Percentiles rank a stretch among this genome's conserved stretches.
Evolutionary conservation across 2,797 vertebrate species (phyloP).

Genomic region (Aldrovandia affinis): DNA sequence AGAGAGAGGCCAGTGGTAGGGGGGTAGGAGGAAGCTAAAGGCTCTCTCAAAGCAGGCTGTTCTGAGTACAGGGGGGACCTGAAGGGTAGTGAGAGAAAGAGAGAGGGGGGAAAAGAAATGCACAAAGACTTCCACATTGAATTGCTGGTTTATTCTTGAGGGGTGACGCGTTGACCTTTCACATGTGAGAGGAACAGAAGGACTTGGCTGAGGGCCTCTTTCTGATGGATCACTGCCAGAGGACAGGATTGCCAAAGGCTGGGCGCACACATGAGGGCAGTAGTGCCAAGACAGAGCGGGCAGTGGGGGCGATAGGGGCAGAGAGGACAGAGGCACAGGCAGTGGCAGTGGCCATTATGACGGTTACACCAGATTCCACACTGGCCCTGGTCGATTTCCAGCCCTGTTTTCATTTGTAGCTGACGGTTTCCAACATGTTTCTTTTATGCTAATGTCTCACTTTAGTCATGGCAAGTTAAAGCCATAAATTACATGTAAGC

Average conservation of each 20-base stretch:
- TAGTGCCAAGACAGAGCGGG: conserved; percentile 15
- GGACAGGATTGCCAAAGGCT: conserved; percentile 49
- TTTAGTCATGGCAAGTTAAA: not conserved
- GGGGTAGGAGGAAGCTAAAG: conserved; percentile 59
- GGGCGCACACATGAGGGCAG: conserved; percentile 12
- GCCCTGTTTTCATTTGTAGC: not conserved
- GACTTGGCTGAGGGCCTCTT: conserved; percentile 52
- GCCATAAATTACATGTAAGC: not conserved
- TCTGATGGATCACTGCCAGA: conserved; percentile 51
- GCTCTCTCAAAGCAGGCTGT: conserved; percentile 61
- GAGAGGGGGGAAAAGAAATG: conserved; percentile 48
- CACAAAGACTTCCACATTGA: conserved; percentile 70
- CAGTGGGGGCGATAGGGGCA: not conserved
- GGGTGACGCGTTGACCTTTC: conserved; percentile 65
- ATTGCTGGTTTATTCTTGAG: conserved; percentile 66
- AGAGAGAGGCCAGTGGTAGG: conserved; percentile 44
- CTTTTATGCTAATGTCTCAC: not conserved
- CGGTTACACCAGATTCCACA: not conserved
- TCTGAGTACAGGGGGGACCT: conserved; percentile 63
- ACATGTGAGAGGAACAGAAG: conserved; percentile 68
- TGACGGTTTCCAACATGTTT: not conserved
- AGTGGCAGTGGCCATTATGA: not conserved
- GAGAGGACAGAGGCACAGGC: not conserved
- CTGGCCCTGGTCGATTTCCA: no score
- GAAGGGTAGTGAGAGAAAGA: conserved; percentile 1